Conservation (phyloP, 2,113 vertebrate species). For the Tachysurus fulvidraco region DNA sequence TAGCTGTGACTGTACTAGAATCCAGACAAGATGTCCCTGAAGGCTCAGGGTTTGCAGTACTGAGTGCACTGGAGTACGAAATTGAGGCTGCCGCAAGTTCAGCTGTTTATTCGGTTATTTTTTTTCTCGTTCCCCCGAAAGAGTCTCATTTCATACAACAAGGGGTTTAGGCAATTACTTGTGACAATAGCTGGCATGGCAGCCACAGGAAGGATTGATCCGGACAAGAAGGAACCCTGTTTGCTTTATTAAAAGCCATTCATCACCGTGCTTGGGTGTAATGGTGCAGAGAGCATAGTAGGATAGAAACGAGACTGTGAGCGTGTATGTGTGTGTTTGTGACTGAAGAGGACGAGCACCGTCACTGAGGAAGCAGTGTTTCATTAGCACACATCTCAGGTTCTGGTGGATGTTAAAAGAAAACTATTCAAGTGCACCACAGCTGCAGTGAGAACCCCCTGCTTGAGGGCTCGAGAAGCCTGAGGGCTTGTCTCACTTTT, state of each 20-base stretch:
- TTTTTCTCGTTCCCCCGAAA: slow-evolving; percentile 34
- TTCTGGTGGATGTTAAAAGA: slow-evolving; percentile 37
- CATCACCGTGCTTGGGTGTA: slow-evolving; percentile 53
- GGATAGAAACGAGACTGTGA: slow-evolving; percentile 4
- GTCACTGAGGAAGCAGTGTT: slow-evolving; percentile 21
- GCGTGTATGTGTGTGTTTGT: background rate
- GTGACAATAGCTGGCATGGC: slow-evolving; percentile 53
- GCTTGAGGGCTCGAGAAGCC: background rate
- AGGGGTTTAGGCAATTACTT: slow-evolving; percentile 54
- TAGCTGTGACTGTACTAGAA: background rate
- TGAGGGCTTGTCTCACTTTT: background rate
- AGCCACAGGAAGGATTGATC: slow-evolving; percentile 50
- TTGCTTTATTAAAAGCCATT: slow-evolving; percentile 61
- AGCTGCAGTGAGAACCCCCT: background rate
- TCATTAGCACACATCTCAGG: slow-evolving; percentile 33
- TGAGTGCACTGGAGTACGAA: slow-evolving; percentile 52
- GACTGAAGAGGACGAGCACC: background rate
- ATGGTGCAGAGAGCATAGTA: slow-evolving; percentile 24
- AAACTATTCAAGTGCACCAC: slow-evolving; percentile 23
- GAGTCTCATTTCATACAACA: slow-evolving; percentile 52
- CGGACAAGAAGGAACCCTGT: slow-evolving; percentile 51
- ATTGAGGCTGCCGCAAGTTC: slow-evolving; percentile 53
- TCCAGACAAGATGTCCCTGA: slow-evolving; percentile 27
- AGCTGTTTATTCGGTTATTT: slow-evolving; percentile 37
- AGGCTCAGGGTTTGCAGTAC: slow-evolving; percentile 25